These are phyloP conservation scores for Phortica variegata DNA, from an alignment of 1,140 invertebrate genomes.

Conservation along the genomic window DNA sequence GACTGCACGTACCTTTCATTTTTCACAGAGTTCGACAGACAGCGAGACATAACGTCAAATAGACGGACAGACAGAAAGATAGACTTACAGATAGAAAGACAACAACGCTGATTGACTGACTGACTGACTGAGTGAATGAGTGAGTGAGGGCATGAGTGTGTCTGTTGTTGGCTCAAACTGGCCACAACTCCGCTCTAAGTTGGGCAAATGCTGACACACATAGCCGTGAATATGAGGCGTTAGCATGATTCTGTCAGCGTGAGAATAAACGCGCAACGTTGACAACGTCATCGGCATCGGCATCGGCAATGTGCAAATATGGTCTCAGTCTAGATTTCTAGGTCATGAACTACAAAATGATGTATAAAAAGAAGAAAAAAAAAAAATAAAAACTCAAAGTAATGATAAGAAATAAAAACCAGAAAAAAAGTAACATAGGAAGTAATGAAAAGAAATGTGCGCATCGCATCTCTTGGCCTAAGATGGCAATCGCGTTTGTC, in stretches of 20 bases:
- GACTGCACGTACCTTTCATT: slow-evolving; percentile 45
- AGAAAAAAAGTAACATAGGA: too few species aligned
- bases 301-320: too few species aligned
- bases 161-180: background rate
- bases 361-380: too few species aligned
- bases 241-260: too few species aligned
- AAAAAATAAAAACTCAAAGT: too few species aligned
- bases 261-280: too few species aligned
- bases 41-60: slow-evolving; percentile 12
- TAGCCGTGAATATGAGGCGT: slow-evolving; percentile 16
- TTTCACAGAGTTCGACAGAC: slow-evolving; percentile 17
- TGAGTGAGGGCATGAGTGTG: background rate
- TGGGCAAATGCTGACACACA: slow-evolving; percentile 3
- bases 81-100: slow-evolving; percentile 13
- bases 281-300: too few species aligned
- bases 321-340: slow-evolving; percentile 40
- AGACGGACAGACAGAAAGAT: background rate
- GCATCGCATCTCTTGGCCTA: too few species aligned
- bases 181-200: background rate
- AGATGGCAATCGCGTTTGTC: too few species aligned
- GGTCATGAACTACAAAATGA: slow-evolving; percentile 51
- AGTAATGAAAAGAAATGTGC: too few species aligned
- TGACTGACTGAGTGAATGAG: background rate
- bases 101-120: slow-evolving; percentile 8
- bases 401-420: too few species aligned